A percentile compares a stretch with the other conserved stretches of the same genome.
phyloP scores from a whole-genome alignment of 92 coral and sea anemone genomes.

The Muricea muricata region DNA sequence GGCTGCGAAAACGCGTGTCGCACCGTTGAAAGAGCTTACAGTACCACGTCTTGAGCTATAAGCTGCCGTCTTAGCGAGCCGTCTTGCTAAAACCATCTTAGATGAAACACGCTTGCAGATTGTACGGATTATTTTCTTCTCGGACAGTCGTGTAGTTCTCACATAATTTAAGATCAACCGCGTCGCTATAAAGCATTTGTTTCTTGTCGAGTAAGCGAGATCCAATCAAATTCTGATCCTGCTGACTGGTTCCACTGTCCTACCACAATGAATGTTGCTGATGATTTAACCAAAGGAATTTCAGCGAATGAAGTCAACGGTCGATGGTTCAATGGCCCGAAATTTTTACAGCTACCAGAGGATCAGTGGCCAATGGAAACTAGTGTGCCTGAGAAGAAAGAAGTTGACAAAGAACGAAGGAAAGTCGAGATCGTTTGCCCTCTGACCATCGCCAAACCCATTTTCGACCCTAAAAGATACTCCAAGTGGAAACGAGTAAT shows the following conservation, averaged over 20 bases:
- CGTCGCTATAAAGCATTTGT: constrained; percentile 59
- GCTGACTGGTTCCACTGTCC: constrained; percentile 60
- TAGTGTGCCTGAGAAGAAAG: constrained; percentile 39
- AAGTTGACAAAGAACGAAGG: constrained; percentile 60
- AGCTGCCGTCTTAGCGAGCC: not conserved
- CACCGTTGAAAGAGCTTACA: constrained; percentile 34
- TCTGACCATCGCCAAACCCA: constrained; percentile 32
- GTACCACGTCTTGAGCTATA: not conserved
- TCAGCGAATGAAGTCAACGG: constrained; percentile 59
- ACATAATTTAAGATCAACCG: constrained; percentile 4
- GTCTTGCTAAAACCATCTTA: not conserved
- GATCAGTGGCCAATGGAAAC: constrained; percentile 60
- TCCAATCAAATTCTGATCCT: no score
- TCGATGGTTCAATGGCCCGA: constrained; percentile 69
- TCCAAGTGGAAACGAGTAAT: not conserved
- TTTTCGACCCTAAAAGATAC: not conserved
- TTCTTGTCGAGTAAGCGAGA: no score
- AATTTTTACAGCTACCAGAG: constrained; percentile 56
- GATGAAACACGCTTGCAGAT: not conserved
- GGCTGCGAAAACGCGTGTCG: constrained; percentile 68
- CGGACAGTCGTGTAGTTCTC: constrained; percentile 19
- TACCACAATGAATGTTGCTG: constrained; percentile 53
- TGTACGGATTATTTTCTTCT: constrained; percentile 1
- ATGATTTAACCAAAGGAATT: constrained; percentile 68
- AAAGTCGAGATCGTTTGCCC: constrained; percentile 45